These are phyloP conservation scores for Cotesia typhae DNA, from an alignment of 1,140 invertebrate genomes.

Conservation along the genomic window DNA sequence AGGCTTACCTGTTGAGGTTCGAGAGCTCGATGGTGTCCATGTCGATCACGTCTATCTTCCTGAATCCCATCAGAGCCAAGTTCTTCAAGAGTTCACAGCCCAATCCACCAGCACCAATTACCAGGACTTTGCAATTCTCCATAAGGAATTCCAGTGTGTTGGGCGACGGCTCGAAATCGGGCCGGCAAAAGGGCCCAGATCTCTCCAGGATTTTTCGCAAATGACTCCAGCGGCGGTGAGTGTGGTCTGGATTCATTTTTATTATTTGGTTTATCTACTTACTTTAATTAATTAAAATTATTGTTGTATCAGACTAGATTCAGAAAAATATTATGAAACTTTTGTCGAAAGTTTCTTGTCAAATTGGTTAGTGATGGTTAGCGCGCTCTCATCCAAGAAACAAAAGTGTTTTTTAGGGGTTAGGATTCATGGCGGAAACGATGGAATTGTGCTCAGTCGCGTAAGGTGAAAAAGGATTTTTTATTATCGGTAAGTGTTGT, in stretches of 20 bases:
- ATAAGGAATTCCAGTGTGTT: slow-evolving; percentile 88
- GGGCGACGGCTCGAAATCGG: slow-evolving; percentile 87
- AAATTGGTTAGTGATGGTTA: no score
- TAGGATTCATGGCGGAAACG: no score
- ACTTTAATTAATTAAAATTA: not conserved
- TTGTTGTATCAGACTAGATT: no score
- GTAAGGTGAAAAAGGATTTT: no score
- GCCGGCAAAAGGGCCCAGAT: slow-evolving; percentile 91
- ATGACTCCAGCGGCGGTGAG: slow-evolving; percentile 77
- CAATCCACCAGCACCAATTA: slow-evolving; percentile 95
- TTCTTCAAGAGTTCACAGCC: slow-evolving; percentile 97
- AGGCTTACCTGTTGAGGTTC: slow-evolving; percentile 85
- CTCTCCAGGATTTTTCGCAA: slow-evolving; percentile 88
- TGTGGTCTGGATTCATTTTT: slow-evolving; percentile 54
- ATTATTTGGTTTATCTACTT: not conserved
- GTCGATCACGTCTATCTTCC: slow-evolving; percentile 93
- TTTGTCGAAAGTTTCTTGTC: no score
- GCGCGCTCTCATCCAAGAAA: no score
- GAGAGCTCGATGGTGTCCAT: slow-evolving; percentile 99
- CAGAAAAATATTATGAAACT: no score
- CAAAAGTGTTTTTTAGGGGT: no score
- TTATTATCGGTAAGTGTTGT: no score
- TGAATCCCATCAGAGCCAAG: slow-evolving; percentile 93
- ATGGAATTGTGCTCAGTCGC: no score
- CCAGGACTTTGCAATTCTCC: slow-evolving; percentile 83